Conservation (phyloP, 2,888 invertebrate species). For the Spodoptera picta region DNA sequence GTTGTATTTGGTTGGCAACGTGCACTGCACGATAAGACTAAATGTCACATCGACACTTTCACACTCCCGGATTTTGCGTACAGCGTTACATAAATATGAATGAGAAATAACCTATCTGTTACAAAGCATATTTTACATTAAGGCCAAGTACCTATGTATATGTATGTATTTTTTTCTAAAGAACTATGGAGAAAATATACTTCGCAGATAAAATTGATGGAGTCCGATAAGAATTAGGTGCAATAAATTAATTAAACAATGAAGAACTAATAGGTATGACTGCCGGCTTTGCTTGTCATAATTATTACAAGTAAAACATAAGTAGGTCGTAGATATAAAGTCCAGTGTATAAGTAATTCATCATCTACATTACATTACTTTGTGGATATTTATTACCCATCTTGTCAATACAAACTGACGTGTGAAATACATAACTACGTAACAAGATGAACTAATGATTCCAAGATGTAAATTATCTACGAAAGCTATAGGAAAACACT, state of each 20-base stretch:
- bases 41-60: conserved; percentile 69
- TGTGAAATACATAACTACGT: conserved; percentile 10
- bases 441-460: conserved; percentile 16
- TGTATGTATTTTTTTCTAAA: too few species aligned
- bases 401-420: conserved; percentile 13
- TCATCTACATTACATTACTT: conserved; percentile 11
- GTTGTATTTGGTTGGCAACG: conserved; percentile 40
- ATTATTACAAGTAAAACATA: too few species aligned
- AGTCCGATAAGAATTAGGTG: too few species aligned
- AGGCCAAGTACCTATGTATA: too few species aligned
- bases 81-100: conserved; percentile 36
- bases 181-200: too few species aligned
- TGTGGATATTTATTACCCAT: neutral
- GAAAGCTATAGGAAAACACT: conserved; percentile 9
- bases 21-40: conserved; percentile 45
- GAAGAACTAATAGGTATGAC: too few species aligned
- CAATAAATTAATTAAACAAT: too few species aligned
- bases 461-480: conserved; percentile 10
- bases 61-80: conserved; percentile 55
- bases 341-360: conserved; percentile 8
- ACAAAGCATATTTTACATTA: neutral
- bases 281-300: too few species aligned
- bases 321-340: conserved; percentile 2
- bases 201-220: too few species aligned
- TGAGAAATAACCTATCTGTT: conserved; percentile 25